A percentile compares a stretch with the other conserved stretches of the same genome.
Evolutionary conservation across 2,888 invertebrate species (phyloP).

Genomic region (Schizotus pectinicornis): DNA sequence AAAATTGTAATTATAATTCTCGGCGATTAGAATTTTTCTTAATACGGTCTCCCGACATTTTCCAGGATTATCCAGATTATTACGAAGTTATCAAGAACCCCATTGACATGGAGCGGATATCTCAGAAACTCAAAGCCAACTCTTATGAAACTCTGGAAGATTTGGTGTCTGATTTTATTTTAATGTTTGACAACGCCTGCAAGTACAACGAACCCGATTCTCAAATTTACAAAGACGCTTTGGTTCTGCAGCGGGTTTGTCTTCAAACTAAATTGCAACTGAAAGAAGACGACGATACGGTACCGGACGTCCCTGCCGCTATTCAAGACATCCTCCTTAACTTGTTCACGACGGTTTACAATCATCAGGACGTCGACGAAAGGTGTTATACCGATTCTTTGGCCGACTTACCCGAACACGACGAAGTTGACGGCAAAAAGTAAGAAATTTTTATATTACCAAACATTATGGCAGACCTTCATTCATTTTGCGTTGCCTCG

Average conservation of each 20-base stretch:
- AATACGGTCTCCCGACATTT: too few species aligned
- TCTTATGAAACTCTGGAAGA: slow-evolving; percentile 85
- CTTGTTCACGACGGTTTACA: slow-evolving; percentile 92
- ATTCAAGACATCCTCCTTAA: slow-evolving; percentile 91
- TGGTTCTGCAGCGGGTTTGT: slow-evolving; percentile 89
- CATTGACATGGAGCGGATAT: slow-evolving; percentile 94
- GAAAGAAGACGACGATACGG: slow-evolving; percentile 79
- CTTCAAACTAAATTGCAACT: slow-evolving; percentile 90
- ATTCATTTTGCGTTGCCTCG: not conserved
- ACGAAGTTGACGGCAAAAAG: slow-evolving; percentile 74
- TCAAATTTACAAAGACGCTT: slow-evolving; percentile 95
- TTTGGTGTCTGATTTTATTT: slow-evolving; percentile 83
- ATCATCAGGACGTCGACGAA: slow-evolving; percentile 96
- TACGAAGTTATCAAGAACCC: slow-evolving; percentile 97
- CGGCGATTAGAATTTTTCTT: not conserved
- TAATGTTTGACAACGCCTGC: slow-evolving; percentile 97
- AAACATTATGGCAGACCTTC: not conserved
- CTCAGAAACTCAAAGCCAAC: slow-evolving; percentile 79
- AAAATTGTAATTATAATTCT: slow-evolving; percentile 67
- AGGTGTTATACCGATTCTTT: slow-evolving; percentile 96
- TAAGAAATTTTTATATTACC: slow-evolving; percentile 54
- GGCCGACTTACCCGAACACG: slow-evolving; percentile 90
- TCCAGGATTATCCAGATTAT: slow-evolving; percentile 93
- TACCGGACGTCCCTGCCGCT: slow-evolving; percentile 88
- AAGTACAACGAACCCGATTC: slow-evolving; percentile 98